phyloP scores from a whole-genome alignment of 2,113 vertebrate species.

The Hippoglossus stenolepis region DNA sequence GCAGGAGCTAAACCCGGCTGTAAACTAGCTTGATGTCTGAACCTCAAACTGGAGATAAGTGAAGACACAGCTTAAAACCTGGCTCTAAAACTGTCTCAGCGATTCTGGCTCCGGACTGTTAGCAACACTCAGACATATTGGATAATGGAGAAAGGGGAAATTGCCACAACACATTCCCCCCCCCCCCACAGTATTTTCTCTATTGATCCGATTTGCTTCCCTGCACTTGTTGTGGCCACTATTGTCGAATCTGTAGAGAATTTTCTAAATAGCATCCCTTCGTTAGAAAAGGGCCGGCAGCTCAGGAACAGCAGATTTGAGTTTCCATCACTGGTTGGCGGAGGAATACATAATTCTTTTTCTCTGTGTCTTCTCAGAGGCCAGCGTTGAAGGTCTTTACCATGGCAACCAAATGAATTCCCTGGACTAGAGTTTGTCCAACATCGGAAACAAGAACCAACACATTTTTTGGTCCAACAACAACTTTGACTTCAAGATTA shows the following conservation, averaged over 20 bases:
- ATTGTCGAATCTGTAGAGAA: background rate
- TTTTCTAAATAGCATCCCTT: background rate
- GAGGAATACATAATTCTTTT: background rate
- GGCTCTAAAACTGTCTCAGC: background rate
- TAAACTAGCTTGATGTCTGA: too few relatives aligned
- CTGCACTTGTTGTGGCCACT: background rate
- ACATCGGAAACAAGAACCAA: too few relatives aligned
- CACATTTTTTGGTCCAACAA: too few relatives aligned
- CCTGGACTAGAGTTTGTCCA: too few relatives aligned
- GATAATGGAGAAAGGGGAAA: slow-evolving; percentile 30
- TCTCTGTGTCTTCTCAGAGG: background rate
- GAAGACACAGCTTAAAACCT: background rate
- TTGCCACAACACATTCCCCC: slow-evolving; percentile 11
- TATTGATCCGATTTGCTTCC: slow-evolving; percentile 31
- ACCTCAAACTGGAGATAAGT: too few relatives aligned
- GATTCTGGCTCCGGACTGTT: slow-evolving; percentile 6
- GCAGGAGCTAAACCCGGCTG: background rate
- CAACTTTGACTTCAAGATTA: too few relatives aligned
- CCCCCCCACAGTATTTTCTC: background rate
- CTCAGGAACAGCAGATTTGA: background rate
- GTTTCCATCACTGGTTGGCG: background rate
- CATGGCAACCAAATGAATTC: slow-evolving; percentile 23
- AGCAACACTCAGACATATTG: slow-evolving; percentile 12
- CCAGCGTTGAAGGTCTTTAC: slow-evolving; percentile 4
- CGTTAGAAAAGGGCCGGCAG: background rate